Evolutionary conservation across 2,888 invertebrate species (phyloP).

Genomic region (Macroteleia sp.): DNA sequence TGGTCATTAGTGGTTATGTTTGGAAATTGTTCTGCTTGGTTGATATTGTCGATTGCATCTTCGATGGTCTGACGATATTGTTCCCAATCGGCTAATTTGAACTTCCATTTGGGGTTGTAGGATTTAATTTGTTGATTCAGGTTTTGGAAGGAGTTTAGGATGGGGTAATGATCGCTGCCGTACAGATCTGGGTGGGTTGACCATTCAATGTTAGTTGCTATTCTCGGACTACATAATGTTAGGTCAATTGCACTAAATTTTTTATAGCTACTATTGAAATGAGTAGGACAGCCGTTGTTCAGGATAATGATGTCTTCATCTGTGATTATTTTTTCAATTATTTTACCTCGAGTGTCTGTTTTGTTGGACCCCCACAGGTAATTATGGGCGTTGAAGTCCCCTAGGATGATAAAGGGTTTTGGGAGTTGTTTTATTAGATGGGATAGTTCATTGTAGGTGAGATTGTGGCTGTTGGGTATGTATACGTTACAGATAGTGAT

Average conservation of each 20-base stretch:
- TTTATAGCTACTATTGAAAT: slow-evolving; percentile 43
- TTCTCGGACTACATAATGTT: slow-evolving; percentile 20
- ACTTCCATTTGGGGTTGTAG: slow-evolving; percentile 64
- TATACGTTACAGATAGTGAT: slow-evolving; percentile 37
- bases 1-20: slow-evolving; percentile 21
- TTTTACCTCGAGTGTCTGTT: slow-evolving; percentile 61
- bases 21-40: not conserved
- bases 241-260: slow-evolving; percentile 61
- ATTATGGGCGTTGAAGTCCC: slow-evolving; percentile 67
- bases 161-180: slow-evolving; percentile 63
- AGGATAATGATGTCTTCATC: slow-evolving; percentile 11
- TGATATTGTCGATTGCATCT: not conserved
- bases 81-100: slow-evolving; percentile 58
- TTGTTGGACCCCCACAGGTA: slow-evolving; percentile 53
- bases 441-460: not conserved
- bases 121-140: not conserved
- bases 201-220: slow-evolving; percentile 21
- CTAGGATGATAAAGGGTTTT: slow-evolving; percentile 57
- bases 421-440: slow-evolving; percentile 19
- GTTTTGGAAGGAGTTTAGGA: slow-evolving; percentile 18
- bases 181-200: slow-evolving; percentile 3
- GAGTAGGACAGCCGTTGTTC: slow-evolving; percentile 45
- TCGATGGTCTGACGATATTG: slow-evolving; percentile 21
- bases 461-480: slow-evolving; percentile 23
- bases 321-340: slow-evolving; percentile 37